Evolutionary conservation across 2,797 vertebrate genomes (phyloP), one percentile per base, ranked within the genome.

Genomic region (Potorous gilbertii): DNA sequence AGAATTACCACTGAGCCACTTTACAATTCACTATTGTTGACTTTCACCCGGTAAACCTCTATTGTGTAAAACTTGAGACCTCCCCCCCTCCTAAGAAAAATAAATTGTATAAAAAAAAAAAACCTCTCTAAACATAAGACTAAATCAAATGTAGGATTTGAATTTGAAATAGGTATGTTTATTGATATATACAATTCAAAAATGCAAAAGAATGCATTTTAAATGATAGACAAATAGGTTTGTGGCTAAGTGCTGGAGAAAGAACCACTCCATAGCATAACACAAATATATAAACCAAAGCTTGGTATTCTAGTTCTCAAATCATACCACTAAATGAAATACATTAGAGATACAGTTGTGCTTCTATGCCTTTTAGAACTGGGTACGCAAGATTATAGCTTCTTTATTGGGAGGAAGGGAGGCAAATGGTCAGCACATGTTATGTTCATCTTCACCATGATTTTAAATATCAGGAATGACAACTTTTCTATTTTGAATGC

Each of bases 31-130:
- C 13, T 95, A 3, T 59, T 96, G 56, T 74, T 97, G 24, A 95
- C 31, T 95, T 96, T 31, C 54, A 93, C 74, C 29, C 16, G 59
- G 87, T 94, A 97, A 52, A 94, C 10, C 74, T 94, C 90, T 92
- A 54, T 92, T 52, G 95, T 94, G 52, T 31, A 95, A 96, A 98
- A 97, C 92, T 92, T 6, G 14, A 59, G 21, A 87, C 24, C 40
- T 87, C 0, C 18, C n/a, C 34, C 21, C 56, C 89, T 52, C 93
- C 91, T 94, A 95, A 52, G 50, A 24, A 55, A 92, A 91, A 46
- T 6, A 18, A 92, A 92, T 55, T 91, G 29, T 57, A 52, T 57
- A 54, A 90, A n/a, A 89, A 57, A n/a, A 89, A 57, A 40, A 24
- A 24, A 8, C 13, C 12, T 12, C 62, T 28, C 34, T 87, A 90